These are phyloP conservation scores for Anastrepha obliqua DNA, from an alignment of 1,140 invertebrate genomes.

Conservation along the genomic window DNA sequence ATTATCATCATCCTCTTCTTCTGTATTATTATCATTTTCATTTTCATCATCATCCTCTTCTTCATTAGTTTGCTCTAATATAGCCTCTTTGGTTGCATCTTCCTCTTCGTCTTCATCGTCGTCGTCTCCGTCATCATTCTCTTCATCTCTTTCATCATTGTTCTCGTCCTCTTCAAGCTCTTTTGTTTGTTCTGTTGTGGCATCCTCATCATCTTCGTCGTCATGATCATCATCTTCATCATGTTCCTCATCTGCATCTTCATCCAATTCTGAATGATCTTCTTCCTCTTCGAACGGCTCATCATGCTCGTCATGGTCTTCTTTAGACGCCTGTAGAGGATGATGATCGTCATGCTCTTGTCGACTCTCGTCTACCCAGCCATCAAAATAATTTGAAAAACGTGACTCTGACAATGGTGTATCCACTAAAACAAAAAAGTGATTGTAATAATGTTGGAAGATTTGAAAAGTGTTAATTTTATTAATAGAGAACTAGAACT, in stretches of 20 bases:
- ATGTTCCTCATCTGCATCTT: slow-evolving; percentile 68
- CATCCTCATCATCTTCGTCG: slow-evolving; percentile 66
- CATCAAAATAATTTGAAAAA: slow-evolving; percentile 84
- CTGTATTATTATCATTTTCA: slow-evolving; percentile 62
- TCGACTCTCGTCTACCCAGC: slow-evolving; percentile 84
- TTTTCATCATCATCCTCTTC: slow-evolving; percentile 62
- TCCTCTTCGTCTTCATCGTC: slow-evolving; percentile 71
- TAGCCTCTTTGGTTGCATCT: slow-evolving; percentile 69
- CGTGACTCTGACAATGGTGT: slow-evolving; percentile 81
- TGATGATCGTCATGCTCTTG: slow-evolving; percentile 75
- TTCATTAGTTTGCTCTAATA: slow-evolving; percentile 65
- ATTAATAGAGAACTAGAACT: neutral
- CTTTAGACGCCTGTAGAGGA: slow-evolving; percentile 73
- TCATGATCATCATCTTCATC: slow-evolving; percentile 68
- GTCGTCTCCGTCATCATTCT: slow-evolving; percentile 68
- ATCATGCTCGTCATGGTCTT: slow-evolving; percentile 71
- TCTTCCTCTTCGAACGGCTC: slow-evolving; percentile 69
- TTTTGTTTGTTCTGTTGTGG: slow-evolving; percentile 69
- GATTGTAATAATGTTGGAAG: neutral
- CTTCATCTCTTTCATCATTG: slow-evolving; percentile 68
- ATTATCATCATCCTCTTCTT: slow-evolving; percentile 61
- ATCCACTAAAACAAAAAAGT: slow-evolving; percentile 78
- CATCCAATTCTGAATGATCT: slow-evolving; percentile 64
- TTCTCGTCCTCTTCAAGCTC: slow-evolving; percentile 64
- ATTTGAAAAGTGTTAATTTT: too few species aligned